Base-by-base conservation (phyloP, 2,888 invertebrate species). In the Boloria selene region DNA sequence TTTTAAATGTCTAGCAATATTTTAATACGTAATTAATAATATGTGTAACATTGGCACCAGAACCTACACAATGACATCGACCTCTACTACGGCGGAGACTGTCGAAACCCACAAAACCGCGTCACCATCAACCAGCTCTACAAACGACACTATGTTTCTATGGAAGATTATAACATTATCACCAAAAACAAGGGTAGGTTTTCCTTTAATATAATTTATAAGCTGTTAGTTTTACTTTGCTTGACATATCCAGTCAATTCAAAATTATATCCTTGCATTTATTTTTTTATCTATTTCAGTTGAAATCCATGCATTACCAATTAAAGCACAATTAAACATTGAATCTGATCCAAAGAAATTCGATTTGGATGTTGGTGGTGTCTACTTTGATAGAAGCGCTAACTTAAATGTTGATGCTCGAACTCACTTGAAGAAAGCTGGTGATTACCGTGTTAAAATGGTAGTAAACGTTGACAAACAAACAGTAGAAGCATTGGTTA, bases 21-120 rank as follows among this genome's bases (percentile, higher is more conserved):
- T 49, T 14, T n/a, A 49, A 16, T n/a, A 49, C 44, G 42, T 17
- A 16, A 26, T 18, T 22, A 16, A 53, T 53, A 49, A 52, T 26
- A 44, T 58, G 14, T 49, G 49, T 16, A 45, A 44, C 53, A 55
- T 53, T 65, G 4, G 16, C 70, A 71, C 13, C 65, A 90, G 89
- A 58, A 73, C 3, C 69, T 77, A 60, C 90, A 83, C 74, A 93
- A 93, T 71, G 93, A 93, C 55, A 73, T 95, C 3, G 87, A 93
- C 49, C 74, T 96, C 13, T 83, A 93, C 22, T 95, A 95, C 76
- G 95, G 95, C 0, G 83, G 88, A 0, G 95, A 96, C 74, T 86
- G 94, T 13, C 89, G 92, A 13, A 93, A 93, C 45, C 85, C 93
- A 50, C 85, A 85, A 26, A 93, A 94, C 71, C 91, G 93, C 16